Base-by-base conservation (phyloP, 2,888 invertebrate species). In the Tigriopus californicus region DNA sequence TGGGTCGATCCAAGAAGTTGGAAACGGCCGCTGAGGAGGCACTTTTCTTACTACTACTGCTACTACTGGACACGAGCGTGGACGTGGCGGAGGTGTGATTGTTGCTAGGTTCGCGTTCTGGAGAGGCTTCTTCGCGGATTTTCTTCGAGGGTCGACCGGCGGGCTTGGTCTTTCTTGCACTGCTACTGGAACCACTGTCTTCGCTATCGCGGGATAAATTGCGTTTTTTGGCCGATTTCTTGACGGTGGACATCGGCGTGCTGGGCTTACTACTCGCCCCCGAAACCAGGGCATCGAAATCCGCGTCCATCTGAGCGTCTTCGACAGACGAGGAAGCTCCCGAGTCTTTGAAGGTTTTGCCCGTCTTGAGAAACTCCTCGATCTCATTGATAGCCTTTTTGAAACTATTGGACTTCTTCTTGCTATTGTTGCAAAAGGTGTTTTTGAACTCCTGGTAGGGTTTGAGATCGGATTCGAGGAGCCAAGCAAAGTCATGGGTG, bases 401-500 rank as follows among this genome's bases (percentile, higher is more conserved):
- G 18, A 56, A 20, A 15, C 20, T 20, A 8, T 33, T 33, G 24
- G 25, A 33, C 10, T 20, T 25, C n/a, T 41, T 42, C 22, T 56
- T 58, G 18, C 22, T 49, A 41, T 55, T 41, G 5, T 24, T 33
- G 11, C 13, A 49, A 15, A 58, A 46, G 1, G 25, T 48, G 22
- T 41, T 49, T 24, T 49, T 58, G 33, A 49, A 58, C 49, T 58
- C 58, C 25, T 48, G 33, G 15, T 58, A 58, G 15, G 58, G 58
- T 24, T 58, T 58, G 48, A 58, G 47, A 49, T 49, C 49, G 15
- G 58, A 24, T 3, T 58, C 58, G 12, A 15, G 48, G 58, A 58
- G 47, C 58, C 58, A 58, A 10, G 33, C 58, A 40, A 86, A 90
- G 71, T 92, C 90, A 67, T 88, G 84, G n/a, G 86, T 81, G 60